phyloP scores from a whole-genome alignment of 35 echinoderm and acorn worm genomes.

The Heliocidaris erythrogramma region DNA sequence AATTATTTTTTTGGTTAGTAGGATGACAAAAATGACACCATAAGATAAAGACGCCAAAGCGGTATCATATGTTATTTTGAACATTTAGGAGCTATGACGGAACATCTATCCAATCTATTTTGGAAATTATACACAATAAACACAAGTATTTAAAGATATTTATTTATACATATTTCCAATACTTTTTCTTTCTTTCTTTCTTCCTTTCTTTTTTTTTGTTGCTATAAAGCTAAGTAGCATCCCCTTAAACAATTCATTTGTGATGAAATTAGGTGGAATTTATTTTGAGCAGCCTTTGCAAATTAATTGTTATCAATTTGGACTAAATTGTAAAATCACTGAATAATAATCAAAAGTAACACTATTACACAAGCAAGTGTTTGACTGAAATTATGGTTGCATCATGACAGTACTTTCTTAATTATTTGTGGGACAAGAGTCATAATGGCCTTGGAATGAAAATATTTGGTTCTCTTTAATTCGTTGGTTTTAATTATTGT shows the following conservation, averaged over 20 bases:
- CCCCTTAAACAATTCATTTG: not conserved
- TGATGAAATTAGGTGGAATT: not conserved
- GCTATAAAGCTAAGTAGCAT: too few relatives aligned
- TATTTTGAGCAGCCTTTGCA: not conserved
- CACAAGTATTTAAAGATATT: too few relatives aligned
- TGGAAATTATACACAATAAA: too few relatives aligned
- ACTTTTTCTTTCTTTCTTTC: not conserved
- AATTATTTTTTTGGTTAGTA: too few relatives aligned
- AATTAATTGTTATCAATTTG: not conserved
- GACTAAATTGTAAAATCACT: not conserved
- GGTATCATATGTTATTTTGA: too few relatives aligned
- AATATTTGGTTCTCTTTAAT: not conserved
- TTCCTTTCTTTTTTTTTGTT: too few relatives aligned
- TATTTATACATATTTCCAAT: not conserved
- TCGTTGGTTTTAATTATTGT: slow-evolving; percentile 6
- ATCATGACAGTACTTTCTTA: not conserved
- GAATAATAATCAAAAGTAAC: not conserved
- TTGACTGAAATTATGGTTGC: not conserved
- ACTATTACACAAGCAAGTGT: not conserved
- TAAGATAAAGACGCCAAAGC: too few relatives aligned
- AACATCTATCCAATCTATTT: too few relatives aligned
- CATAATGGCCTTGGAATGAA: not conserved
- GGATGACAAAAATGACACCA: too few relatives aligned
- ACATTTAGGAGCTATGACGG: too few relatives aligned
- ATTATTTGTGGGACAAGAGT: not conserved